Conservation (phyloP, 2,888 invertebrate genomes). For the Drosophila barbarae region DNA sequence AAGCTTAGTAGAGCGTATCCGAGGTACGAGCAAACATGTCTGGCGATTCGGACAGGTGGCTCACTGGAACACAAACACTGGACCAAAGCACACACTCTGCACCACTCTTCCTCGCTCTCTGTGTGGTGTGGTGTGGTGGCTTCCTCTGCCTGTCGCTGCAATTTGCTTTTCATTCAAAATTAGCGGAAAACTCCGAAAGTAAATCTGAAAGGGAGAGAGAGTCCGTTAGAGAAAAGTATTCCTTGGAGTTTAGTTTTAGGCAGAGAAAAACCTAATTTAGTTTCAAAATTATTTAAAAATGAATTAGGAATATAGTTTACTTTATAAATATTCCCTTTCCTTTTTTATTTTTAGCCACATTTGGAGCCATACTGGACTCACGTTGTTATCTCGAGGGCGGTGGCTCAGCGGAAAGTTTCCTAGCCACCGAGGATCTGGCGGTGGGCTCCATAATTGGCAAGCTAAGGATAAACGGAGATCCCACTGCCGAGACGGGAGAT, state of each 20-base stretch:
- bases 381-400: constrained; percentile 94
- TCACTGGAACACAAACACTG: constrained; percentile 40
- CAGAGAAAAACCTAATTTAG: background rate
- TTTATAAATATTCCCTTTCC: constrained; percentile 14
- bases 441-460: constrained; percentile 90
- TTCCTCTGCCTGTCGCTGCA: constrained; percentile 46
- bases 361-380: constrained; percentile 85
- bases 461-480: constrained; percentile 90
- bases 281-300: background rate
- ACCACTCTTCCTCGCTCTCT: constrained; percentile 16
- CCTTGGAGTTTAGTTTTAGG: constrained; percentile 36
- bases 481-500: constrained; percentile 85
- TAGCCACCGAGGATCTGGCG: constrained; percentile 91
- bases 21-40: constrained; percentile 61
- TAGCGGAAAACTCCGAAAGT: constrained; percentile 34
- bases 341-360: constrained; percentile 80
- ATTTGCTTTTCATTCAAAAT: constrained; percentile 53
- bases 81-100: constrained; percentile 17
- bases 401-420: constrained; percentile 93
- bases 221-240: constrained; percentile 6
- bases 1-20: constrained; percentile 77
- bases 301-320: too few relatives aligned
- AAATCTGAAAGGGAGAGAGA: constrained; percentile 50
- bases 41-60: constrained; percentile 47
- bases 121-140: constrained; percentile 34